Conservation (phyloP, 1,140 invertebrate species). For the Papilio dardanus region DNA sequence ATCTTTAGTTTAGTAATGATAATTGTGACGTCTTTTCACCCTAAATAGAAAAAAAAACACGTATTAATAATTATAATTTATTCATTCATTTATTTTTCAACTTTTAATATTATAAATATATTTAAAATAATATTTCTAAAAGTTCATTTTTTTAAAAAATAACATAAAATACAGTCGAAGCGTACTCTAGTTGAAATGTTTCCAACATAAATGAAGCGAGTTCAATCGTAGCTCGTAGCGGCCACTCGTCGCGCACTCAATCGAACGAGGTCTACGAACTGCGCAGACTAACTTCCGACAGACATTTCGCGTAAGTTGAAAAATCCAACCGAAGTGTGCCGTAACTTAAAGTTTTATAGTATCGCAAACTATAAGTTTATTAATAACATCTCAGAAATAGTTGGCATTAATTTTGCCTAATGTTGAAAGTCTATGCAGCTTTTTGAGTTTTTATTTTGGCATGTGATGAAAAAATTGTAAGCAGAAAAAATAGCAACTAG, state of each 20-base stretch:
- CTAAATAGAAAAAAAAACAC: too few species aligned
- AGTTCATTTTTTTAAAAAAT: neutral
- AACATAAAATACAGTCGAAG: neutral
- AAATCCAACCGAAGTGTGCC: neutral
- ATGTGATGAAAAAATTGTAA: too few species aligned
- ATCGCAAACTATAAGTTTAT: neutral
- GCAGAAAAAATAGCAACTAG: too few species aligned
- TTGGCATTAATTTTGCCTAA: neutral
- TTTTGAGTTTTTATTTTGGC: neutral
- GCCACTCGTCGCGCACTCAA: constrained; percentile 19
- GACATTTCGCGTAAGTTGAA: neutral
- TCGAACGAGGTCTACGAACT: constrained; percentile 17
- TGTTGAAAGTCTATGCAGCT: neutral
- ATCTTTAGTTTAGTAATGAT: too few species aligned
- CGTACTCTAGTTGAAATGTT: neutral
- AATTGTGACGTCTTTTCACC: too few species aligned
- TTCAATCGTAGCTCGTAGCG: constrained; percentile 17
- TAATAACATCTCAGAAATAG: neutral
- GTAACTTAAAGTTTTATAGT: neutral
- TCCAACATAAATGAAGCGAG: constrained; percentile 11
- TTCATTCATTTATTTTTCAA: too few species aligned
- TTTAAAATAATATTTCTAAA: too few species aligned
- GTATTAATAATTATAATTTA: too few species aligned
- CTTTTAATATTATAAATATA: too few species aligned
- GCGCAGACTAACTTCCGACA: neutral